phyloP scores from a whole-genome alignment of 2,113 vertebrate species.

The Verasper variegatus region DNA sequence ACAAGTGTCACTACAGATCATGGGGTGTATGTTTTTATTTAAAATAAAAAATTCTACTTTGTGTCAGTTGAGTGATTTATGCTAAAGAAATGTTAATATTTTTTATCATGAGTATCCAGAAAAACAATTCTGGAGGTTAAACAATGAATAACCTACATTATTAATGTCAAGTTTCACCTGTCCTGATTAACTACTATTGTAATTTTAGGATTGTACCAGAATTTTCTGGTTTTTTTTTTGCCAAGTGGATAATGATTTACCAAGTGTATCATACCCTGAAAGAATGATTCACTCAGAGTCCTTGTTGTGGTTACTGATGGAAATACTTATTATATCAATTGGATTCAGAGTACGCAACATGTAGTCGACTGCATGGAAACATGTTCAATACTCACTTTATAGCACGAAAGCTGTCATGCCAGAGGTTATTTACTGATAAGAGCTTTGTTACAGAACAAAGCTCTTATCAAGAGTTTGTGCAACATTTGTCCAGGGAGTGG shows the following conservation, averaged over 20 bases:
- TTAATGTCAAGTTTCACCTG: background rate
- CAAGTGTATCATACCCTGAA: background rate
- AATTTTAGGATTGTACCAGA: background rate
- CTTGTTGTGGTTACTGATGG: background rate
- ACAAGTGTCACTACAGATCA: background rate
- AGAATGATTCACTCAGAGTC: slow-evolving; percentile 18
- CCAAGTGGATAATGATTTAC: background rate
- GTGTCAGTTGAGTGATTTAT: slow-evolving; percentile 24
- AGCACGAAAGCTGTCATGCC: background rate
- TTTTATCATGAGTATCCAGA: background rate
- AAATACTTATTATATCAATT: background rate
- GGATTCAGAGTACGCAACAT: background rate
- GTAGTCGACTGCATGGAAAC: background rate
- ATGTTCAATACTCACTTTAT: background rate
- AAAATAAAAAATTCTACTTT: slow-evolving; percentile 29
- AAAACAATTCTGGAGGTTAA: background rate
- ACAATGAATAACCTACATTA: background rate
- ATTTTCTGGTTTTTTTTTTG: background rate
- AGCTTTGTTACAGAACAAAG: too few relatives aligned
- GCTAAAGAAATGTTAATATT: too few relatives aligned
- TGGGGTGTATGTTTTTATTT: slow-evolving; percentile 31
- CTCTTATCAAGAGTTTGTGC: background rate
- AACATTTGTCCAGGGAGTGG: slow-evolving; percentile 53
- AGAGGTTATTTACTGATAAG: too few relatives aligned
- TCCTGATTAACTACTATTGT: background rate